These are phyloP conservation scores for Melieria crassipennis DNA, from an alignment of 2,888 invertebrate genomes.

Conservation along the genomic window DNA sequence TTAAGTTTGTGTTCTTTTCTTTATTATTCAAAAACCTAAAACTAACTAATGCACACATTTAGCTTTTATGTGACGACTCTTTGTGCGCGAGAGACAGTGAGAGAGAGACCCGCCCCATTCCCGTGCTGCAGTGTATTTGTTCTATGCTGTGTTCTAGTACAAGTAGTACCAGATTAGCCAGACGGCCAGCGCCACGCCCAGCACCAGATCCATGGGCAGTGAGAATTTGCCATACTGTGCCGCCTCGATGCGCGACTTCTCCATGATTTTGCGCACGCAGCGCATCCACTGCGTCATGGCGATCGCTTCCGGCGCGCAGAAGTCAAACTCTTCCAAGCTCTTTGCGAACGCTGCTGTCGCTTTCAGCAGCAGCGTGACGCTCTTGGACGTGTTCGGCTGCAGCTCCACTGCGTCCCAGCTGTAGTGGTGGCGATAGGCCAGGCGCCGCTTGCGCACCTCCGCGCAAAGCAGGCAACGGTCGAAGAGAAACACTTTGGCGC, in stretches of 20 bases:
- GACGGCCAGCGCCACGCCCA: constrained; percentile 53
- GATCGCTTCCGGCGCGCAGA: constrained; percentile 54
- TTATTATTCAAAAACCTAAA: too few relatives aligned
- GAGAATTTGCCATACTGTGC: constrained; percentile 52
- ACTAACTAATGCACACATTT: too few relatives aligned
- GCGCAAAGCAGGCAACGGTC: constrained; percentile 62
- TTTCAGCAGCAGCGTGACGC: constrained; percentile 52
- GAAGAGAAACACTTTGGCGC: constrained; percentile 62
- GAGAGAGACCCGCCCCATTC: too few relatives aligned
- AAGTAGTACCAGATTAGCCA: constrained; percentile 62
- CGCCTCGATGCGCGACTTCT: constrained; percentile 52
- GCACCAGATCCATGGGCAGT: constrained; percentile 59
- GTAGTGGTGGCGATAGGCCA: constrained; percentile 61
- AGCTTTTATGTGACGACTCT: too few relatives aligned
- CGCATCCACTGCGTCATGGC: constrained; percentile 59
- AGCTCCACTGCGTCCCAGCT: constrained; percentile 59
- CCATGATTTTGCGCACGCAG: constrained; percentile 55
- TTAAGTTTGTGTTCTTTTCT: too few relatives aligned
- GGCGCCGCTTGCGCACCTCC: constrained; percentile 60
- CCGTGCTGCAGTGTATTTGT: too few relatives aligned
- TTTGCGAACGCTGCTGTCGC: constrained; percentile 31
- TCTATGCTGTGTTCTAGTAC: constrained; percentile 40
- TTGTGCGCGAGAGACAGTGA: too few relatives aligned
- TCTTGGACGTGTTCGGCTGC: constrained; percentile 57
- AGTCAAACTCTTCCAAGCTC: constrained; percentile 53